Percentiles rank a stretch among this genome's conserved stretches.
phyloP scores from a whole-genome alignment of 2,888 invertebrate genomes.

The Cryptus armator region DNA sequence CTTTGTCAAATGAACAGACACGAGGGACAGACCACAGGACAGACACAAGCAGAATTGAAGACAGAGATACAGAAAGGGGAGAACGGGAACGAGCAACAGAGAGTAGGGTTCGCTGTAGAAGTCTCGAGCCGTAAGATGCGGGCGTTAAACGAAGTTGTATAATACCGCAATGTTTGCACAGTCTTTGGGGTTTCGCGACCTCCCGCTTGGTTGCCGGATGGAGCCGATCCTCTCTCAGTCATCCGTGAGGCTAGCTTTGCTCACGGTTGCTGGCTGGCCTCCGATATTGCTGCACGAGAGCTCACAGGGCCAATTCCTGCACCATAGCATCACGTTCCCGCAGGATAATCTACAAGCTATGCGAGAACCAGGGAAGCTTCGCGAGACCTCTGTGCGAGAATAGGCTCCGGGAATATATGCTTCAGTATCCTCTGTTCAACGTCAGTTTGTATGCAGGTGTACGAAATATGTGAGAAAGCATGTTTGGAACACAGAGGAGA shows the following conservation, averaged over 20 bases:
- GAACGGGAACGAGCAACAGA: not conserved
- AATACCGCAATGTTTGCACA: slow-evolving; percentile 50
- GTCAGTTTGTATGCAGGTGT: slow-evolving; percentile 6
- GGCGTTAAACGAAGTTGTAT: slow-evolving; percentile 60
- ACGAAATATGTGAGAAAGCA: slow-evolving; percentile 9
- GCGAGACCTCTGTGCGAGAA: slow-evolving; percentile 23
- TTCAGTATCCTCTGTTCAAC: slow-evolving; percentile 42
- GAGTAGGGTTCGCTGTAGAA: slow-evolving; percentile 18
- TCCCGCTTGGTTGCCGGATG: not conserved
- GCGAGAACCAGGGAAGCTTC: slow-evolving; percentile 1
- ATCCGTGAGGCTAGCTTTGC: slow-evolving; percentile 56
- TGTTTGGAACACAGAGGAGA: slow-evolving; percentile 29
- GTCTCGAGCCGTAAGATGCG: slow-evolving; percentile 44
- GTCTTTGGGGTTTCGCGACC: slow-evolving; percentile 35
- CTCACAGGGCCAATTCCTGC: slow-evolving; percentile 37
- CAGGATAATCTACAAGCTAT: slow-evolving; percentile 65
- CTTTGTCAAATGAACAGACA: slow-evolving; percentile 16
- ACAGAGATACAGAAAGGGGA: not conserved
- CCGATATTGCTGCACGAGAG: slow-evolving; percentile 59
- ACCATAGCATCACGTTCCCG: slow-evolving; percentile 60
- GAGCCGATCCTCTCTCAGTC: slow-evolving; percentile 49
- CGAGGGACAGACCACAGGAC: slow-evolving; percentile 9
- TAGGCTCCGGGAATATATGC: slow-evolving; percentile 36
- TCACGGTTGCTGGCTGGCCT: slow-evolving; percentile 54
- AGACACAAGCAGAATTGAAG: slow-evolving; percentile 2